Conservation (phyloP, 2,797 vertebrate species). For the Danio tinwini region DNA sequence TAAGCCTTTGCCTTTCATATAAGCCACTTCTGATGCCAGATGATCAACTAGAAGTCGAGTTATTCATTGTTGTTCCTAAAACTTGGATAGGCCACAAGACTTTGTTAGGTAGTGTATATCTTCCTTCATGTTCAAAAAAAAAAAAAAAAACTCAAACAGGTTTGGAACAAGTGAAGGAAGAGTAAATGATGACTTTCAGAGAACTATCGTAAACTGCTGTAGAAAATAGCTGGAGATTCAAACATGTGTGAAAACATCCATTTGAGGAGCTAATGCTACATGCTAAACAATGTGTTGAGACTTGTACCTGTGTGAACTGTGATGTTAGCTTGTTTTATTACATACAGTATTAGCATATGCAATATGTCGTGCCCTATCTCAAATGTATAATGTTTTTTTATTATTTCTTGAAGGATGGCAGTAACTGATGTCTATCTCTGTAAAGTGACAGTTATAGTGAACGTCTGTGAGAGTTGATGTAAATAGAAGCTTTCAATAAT, state of each 20-base stretch:
- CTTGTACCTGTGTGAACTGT: constrained; percentile 21
- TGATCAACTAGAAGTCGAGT: too few species aligned
- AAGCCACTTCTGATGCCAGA: too few species aligned
- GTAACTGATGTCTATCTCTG: constrained; percentile 4
- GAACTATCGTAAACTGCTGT: not conserved
- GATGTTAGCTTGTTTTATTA: constrained; percentile 16
- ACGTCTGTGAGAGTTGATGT: constrained; percentile 4
- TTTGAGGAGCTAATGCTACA: not conserved
- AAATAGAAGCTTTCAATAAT: not conserved
- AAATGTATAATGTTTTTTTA: constrained; percentile 11
- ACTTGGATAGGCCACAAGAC: too few species aligned
- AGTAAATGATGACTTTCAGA: too few species aligned
- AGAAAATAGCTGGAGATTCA: constrained; percentile 1
- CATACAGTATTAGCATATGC: not conserved
- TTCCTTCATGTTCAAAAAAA: too few species aligned
- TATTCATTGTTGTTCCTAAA: too few species aligned
- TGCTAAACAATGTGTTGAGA: not conserved
- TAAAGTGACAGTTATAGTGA: constrained; percentile 13
- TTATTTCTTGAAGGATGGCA: not conserved
- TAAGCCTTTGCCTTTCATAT: too few species aligned
- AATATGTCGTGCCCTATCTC: not conserved
- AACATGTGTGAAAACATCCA: not conserved
- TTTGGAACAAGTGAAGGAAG: too few species aligned
- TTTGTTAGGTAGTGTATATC: too few species aligned
- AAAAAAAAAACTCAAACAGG: too few species aligned